Evolutionary conservation across 2,888 invertebrate species (phyloP).

Genomic region (Lottia gigantea): DNA sequence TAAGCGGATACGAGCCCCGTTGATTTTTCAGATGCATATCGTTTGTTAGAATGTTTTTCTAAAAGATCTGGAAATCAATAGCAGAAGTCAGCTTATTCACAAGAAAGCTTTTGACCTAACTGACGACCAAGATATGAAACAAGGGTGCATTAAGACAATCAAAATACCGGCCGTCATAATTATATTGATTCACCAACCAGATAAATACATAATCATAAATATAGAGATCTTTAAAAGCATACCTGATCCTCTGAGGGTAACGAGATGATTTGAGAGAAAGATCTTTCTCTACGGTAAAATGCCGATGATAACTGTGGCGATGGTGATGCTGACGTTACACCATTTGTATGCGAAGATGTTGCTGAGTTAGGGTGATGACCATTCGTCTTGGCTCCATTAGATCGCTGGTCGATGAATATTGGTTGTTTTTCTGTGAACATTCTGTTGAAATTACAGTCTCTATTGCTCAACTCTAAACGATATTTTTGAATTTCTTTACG

Average conservation of each 20-base stretch:
- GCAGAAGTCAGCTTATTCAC: too few relatives aligned
- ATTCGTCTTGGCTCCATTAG: neutral
- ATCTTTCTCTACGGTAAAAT: neutral
- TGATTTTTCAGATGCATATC: too few relatives aligned
- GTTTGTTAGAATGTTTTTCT: too few relatives aligned
- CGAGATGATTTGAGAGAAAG: neutral
- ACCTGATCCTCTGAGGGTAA: slow-evolving; percentile 1
- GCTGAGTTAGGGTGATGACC: neutral
- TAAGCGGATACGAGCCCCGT: too few relatives aligned
- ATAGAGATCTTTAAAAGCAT: neutral
- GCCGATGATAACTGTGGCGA: neutral
- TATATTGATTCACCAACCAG: too few relatives aligned
- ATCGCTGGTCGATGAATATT: slow-evolving; percentile 51
- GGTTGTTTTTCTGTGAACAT: slow-evolving; percentile 62
- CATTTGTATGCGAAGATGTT: slow-evolving; percentile 7
- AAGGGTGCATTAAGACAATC: too few relatives aligned
- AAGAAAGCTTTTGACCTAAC: too few relatives aligned
- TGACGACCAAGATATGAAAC: too few relatives aligned
- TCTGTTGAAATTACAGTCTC: slow-evolving; percentile 65
- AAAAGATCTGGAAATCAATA: too few relatives aligned
- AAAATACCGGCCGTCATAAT: too few relatives aligned
- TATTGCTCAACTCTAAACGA: slow-evolving; percentile 61
- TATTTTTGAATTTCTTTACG: slow-evolving; percentile 60
- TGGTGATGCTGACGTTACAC: slow-evolving; percentile 6
- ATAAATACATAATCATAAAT: too few relatives aligned